Evolutionary conservation across 2,113 vertebrate species (phyloP), one percentile per base, ranked within the genome.

Genomic region (Centropus bengalensis): DNA sequence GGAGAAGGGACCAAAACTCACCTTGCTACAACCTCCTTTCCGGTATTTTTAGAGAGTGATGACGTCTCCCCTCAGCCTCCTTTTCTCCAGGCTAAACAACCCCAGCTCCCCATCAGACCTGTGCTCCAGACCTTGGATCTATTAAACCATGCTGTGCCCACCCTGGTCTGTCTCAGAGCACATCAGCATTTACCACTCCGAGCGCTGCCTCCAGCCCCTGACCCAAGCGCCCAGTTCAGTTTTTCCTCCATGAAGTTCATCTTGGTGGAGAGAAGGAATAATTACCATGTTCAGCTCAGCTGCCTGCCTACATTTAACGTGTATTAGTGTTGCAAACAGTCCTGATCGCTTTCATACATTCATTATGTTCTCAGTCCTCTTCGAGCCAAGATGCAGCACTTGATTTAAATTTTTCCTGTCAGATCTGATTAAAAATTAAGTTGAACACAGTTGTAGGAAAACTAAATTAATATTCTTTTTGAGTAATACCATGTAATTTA

Each of bases 341-440:
- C 97, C 93, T 49, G 91, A 79, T 89, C 28, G 3, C 95, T 96
- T 84, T 32, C 49, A 95, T 66, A 21, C 8, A 32, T 92, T 95
- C 96, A 77, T 73, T 84, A 94, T 58, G 89, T 71, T 40, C 96
- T 83, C 24, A 17, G 94, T 52, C 96, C 88, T 78, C 97, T 88
- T 58, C 19, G 78, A 96, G 95, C 94, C 96, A 93, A 70, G 94
- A 94, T 74, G 88, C 92, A 88, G 96, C 96, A 79, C 96, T 96
- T 95, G 96, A 97, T 96, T 97, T 97, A 97, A 97, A 98, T 97
- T 96, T 97, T 74, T 95, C 86, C 97, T 98, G 97, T 98, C 98
- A 98, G 96, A 97, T 95, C 95, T 84, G 94, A 98, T 98, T 98
- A 98, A 98, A 98, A 97, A 98, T 98, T 97, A 96, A 97, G 94